These are phyloP conservation scores for Gouania willdenowi DNA, from an alignment of 2,797 vertebrate species.

Conservation along the genomic window DNA sequence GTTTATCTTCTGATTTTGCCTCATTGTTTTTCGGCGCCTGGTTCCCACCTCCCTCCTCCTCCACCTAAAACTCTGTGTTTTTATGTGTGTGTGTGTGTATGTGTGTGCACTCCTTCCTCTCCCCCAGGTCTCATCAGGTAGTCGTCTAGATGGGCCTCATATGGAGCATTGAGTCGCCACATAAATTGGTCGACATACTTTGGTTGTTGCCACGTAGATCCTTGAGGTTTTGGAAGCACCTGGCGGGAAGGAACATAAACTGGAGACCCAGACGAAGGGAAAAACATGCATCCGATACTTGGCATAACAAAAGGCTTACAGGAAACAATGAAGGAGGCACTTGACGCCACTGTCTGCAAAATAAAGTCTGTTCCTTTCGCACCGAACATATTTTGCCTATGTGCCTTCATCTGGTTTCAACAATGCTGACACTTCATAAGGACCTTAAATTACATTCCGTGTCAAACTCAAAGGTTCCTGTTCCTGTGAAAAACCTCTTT, in stretches of 20 bases:
- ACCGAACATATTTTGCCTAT: conserved; percentile 16
- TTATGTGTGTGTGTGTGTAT: conserved; percentile 11
- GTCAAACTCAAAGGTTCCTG: conserved; percentile 10
- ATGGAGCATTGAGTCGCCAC: conserved; percentile 43
- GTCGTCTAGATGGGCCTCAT: conserved; percentile 49
- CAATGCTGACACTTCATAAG: conserved; percentile 15
- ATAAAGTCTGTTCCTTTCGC: conserved; percentile 44
- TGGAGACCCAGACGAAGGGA: conserved; percentile 33
- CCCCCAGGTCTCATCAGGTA: conserved; percentile 66
- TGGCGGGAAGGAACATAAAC: conserved; percentile 29
- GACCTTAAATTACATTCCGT: conserved; percentile 20
- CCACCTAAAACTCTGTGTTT: conserved; percentile 21
- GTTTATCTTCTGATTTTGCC: conserved; percentile 80
- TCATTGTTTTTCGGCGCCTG: conserved; percentile 69
- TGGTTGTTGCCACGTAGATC: conserved; percentile 36
- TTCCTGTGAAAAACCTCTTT: conserved; percentile 1
- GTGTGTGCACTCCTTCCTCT: conserved; percentile 23
- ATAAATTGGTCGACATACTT: conserved; percentile 53
- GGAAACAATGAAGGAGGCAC: conserved; percentile 47
- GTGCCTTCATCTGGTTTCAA: conserved; percentile 25
- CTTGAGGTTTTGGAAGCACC: conserved; percentile 40
- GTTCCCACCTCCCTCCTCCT: conserved; percentile 44
- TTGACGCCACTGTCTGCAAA: conserved; percentile 37
- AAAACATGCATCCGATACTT: conserved; percentile 24
- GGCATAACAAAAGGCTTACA: conserved; percentile 31